Evolutionary conservation across 2,797 vertebrate genomes (phyloP).

Genomic region (Acipenser oxyrinchus): DNA sequence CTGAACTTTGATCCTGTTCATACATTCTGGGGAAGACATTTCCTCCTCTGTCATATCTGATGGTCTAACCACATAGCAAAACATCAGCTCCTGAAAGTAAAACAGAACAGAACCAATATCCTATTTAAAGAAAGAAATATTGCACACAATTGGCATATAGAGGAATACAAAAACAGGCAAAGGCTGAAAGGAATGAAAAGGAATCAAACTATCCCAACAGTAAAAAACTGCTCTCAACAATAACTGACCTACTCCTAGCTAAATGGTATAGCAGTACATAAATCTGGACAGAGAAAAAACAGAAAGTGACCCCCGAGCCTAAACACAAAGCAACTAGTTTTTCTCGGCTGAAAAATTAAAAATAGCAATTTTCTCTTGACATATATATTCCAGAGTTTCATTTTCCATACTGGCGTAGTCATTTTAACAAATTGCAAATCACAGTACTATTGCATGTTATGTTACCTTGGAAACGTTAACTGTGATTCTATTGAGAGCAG

Average conservation of each 20-base stretch:
- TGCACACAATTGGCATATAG: neutral
- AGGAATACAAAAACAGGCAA: neutral
- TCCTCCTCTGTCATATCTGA: constrained; percentile 60
- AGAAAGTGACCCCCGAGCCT: neutral
- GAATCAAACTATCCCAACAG: too few relatives aligned
- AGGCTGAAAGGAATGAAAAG: neutral
- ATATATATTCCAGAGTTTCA: neutral
- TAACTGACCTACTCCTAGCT: neutral
- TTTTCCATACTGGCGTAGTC: neutral
- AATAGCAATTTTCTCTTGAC: neutral
- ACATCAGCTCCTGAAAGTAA: constrained; percentile 69
- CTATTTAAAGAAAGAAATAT: neutral
- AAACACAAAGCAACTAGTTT: too few relatives aligned
- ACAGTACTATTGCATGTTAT: neutral
- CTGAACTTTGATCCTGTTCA: constrained; percentile 71
- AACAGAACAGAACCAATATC: neutral
- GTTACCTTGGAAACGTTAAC: constrained; percentile 85
- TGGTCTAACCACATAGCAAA: constrained; percentile 73
- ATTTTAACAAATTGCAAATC: neutral
- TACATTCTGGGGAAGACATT: constrained; percentile 70
- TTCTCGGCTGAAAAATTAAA: neutral
- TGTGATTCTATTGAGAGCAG: constrained; percentile 81
- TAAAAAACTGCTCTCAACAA: constrained; percentile 1
- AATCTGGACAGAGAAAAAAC: neutral
- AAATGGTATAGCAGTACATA: neutral